phyloP scores from a whole-genome alignment of 1,140 invertebrate genomes.

The Potamilus streckersoni region DNA sequence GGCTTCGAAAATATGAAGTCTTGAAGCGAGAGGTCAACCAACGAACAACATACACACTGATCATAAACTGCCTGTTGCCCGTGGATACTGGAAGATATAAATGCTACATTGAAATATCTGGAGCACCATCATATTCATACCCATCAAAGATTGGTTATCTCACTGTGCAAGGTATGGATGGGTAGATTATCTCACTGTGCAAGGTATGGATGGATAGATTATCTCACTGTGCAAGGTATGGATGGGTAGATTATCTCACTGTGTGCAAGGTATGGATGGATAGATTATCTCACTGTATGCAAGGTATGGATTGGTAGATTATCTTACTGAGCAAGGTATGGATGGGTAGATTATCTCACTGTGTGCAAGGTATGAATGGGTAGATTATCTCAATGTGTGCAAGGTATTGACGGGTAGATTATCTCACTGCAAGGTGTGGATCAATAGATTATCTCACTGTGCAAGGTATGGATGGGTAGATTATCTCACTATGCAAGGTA shows the following conservation, averaged over 20 bases:
- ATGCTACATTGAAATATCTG: slow-evolving; percentile 28
- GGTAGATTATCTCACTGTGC: neutral
- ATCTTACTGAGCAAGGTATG: no score
- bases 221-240: slow-evolving; percentile 31
- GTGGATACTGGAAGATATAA: slow-evolving; percentile 31
- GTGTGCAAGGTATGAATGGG: slow-evolving; percentile 28
- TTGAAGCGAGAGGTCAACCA: slow-evolving; percentile 20
- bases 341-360: slow-evolving; percentile 17
- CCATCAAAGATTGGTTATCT: slow-evolving; percentile 28
- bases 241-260: neutral
- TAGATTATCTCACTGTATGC: no score
- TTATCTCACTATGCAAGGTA: slow-evolving; percentile 29
- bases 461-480: slow-evolving; percentile 27
- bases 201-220: slow-evolving; percentile 21
- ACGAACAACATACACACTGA: slow-evolving; percentile 25
- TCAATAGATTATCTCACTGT: no score
- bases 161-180: slow-evolving; percentile 26
- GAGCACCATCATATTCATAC: slow-evolving; percentile 12
- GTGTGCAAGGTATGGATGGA: no score
- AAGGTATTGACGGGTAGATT: no score
- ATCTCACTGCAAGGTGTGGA: no score
- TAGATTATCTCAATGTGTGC: no score
- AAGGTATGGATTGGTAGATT: no score
- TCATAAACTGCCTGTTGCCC: slow-evolving; percentile 26
- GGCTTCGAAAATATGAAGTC: slow-evolving; percentile 24